Base-by-base conservation (phyloP, 2,797 vertebrate species). In the Centropyge bicolor region DNA sequence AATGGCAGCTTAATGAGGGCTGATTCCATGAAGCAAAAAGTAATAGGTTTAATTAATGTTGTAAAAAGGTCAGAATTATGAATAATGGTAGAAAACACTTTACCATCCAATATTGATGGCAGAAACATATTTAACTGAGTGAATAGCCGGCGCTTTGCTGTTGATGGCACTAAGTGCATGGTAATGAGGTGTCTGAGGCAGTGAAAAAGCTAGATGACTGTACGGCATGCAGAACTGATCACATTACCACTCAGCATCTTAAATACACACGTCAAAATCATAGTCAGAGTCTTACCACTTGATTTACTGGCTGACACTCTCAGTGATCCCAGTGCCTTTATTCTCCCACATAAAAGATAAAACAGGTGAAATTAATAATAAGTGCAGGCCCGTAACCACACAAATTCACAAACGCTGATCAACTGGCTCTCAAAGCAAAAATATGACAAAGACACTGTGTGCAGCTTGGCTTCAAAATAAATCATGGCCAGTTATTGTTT, bases 41-140 rank as follows among this genome's bases (percentile, higher is more conserved):
- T 27, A 64, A 61, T 40, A 20, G 7, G 41, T 51, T 56, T 35
- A 56, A 74, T 74, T 55, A 31, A 46, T 41, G 49, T 52, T 52
- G 16, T 13, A 36, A 70, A 72, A 48, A 27, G 14, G 31, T 61
- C 66, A 52, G 27, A 56, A 20, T 54, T 41, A 55, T 71, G 62
- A 60, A 38, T 40, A 59, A 22, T 7, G 41, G 20, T 36, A 43
- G 70, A 73, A 80, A 67, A 16, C 19, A n/a, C n/a, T 52, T 75
- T 7, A 35, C 22, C 19, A 40, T 45, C 16, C 45, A 64, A 51
- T 16, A 64, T 3, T 61, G 56, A 61, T 41, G 67, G 48, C 36
- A 67, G 54, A 22, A 12, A 66, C 11, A 38, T 13, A 38, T 41
- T 68, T 41, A 49, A 60, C 20, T 13, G 24, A 24, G 56, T 65